These are phyloP conservation scores for Hydractinia echinata DNA, from an alignment of 30 jellyfish, hydroid and myxozoan species.

Conservation along the genomic window DNA sequence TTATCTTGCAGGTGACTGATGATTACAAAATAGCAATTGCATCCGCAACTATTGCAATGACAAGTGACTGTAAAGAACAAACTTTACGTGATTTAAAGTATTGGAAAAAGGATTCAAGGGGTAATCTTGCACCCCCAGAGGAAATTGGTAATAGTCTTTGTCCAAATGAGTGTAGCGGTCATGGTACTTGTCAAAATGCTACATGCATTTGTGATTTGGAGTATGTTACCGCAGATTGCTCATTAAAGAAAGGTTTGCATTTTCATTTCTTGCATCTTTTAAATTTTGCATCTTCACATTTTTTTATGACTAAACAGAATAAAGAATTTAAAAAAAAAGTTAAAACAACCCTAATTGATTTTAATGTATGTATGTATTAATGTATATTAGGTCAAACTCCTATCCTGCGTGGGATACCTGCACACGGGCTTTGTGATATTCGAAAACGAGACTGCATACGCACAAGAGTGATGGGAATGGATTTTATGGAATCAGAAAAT, in stretches of 20 bases:
- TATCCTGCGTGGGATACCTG: slow-evolving; percentile 16
- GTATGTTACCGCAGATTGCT: slow-evolving; percentile 68
- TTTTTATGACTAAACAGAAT: too few species aligned
- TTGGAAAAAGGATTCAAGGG: slow-evolving; percentile 26
- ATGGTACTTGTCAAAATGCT: slow-evolving; percentile 75
- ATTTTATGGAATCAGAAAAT: slow-evolving; percentile 55
- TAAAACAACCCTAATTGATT: too few species aligned
- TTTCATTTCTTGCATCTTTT: too few species aligned
- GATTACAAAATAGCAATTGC: slow-evolving; percentile 6
- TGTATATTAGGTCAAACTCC: slow-evolving; percentile 43
- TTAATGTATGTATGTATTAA: too few species aligned
- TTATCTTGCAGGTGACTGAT: slow-evolving; percentile 15
- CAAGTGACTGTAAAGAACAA: slow-evolving; percentile 24
- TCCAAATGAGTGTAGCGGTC: slow-evolving; percentile 76
- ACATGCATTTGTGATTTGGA: slow-evolving; percentile 69
- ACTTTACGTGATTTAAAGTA: slow-evolving; percentile 24
- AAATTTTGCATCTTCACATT: background rate
- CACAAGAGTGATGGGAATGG: slow-evolving; percentile 48
- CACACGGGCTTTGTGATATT: slow-evolving; percentile 60
- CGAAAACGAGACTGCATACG: slow-evolving; percentile 64
- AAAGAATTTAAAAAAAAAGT: too few species aligned
- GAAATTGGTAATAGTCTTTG: slow-evolving; percentile 58
- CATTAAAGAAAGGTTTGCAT: slow-evolving; percentile 34
- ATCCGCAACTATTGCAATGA: slow-evolving; percentile 21
- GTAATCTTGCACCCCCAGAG: slow-evolving; percentile 58